Conservation (phyloP, 1,140 invertebrate genomes). For the Drosophila suzukii region DNA sequence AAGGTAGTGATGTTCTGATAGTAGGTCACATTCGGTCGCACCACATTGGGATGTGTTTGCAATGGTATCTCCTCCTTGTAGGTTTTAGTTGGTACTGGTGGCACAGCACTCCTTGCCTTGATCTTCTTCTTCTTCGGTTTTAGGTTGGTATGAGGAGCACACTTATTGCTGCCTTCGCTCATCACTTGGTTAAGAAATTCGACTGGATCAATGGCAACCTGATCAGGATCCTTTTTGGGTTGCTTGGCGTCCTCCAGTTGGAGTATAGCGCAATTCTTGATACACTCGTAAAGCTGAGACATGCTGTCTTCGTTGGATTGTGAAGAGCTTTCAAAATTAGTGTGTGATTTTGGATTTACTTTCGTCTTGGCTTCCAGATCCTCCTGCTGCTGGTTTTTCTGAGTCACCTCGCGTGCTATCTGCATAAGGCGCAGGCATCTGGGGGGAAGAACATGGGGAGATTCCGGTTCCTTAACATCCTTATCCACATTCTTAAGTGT, state of each 20-base stretch:
- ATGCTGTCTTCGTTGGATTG: background rate
- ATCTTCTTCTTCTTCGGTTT: too few species aligned
- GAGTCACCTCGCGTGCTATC: too few species aligned
- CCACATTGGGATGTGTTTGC: background rate
- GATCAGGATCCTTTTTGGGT: background rate
- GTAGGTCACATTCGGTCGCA: conserved; percentile 33
- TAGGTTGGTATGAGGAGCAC: too few species aligned
- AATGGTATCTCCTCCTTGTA: background rate
- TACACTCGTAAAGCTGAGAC: background rate
- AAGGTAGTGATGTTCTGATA: conserved; percentile 41
- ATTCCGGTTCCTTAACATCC: too few species aligned
- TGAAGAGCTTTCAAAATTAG: too few species aligned
- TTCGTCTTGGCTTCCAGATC: background rate
- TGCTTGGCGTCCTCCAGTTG: background rate
- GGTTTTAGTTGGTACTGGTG: too few species aligned
- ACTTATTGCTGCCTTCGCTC: background rate
- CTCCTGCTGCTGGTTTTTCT: too few species aligned
- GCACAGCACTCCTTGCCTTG: background rate
- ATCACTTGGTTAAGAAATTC: too few species aligned
- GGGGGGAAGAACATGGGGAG: too few species aligned
- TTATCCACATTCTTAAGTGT: too few species aligned
- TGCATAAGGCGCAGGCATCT: too few species aligned
- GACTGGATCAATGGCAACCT: background rate
- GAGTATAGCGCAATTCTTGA: background rate
- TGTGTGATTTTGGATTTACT: too few species aligned